These are phyloP conservation scores for Azorinus chamasolen DNA, from an alignment of 2,888 invertebrate genomes.

Conservation along the genomic window DNA sequence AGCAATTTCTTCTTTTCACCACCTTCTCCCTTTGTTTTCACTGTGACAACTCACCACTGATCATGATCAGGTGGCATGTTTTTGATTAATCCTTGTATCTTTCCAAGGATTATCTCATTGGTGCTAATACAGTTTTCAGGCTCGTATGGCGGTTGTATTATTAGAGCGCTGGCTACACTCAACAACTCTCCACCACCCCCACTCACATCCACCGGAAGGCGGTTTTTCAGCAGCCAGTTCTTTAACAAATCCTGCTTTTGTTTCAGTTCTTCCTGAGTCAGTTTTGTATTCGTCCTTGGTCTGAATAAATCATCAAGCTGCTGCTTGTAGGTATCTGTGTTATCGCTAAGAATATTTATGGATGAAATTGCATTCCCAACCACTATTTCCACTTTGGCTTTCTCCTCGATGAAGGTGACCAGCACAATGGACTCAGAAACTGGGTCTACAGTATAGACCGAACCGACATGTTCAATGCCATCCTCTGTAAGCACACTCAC, in stretches of 20 bases:
- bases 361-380: constrained; percentile 78
- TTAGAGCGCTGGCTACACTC: constrained; percentile 81
- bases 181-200: constrained; percentile 75
- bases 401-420: constrained; percentile 66
- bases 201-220: constrained; percentile 80
- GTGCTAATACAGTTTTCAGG: constrained; percentile 83
- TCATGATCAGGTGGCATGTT: constrained; percentile 84
- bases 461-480: constrained; percentile 77
- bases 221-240: constrained; percentile 83
- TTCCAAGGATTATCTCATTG: constrained; percentile 86
- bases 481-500: constrained; percentile 79
- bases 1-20: too few species aligned
- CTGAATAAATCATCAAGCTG: constrained; percentile 76
- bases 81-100: constrained; percentile 84
- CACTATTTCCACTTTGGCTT: constrained; percentile 71
- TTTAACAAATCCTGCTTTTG: constrained; percentile 74
- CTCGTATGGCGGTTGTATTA: constrained; percentile 81
- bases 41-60: constrained; percentile 68
- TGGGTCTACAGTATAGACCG: constrained; percentile 85
- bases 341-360: constrained; percentile 73
- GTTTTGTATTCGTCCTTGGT: constrained; percentile 50
- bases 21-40: too few species aligned
- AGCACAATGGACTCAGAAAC: constrained; percentile 83
- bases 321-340: constrained; percentile 64
- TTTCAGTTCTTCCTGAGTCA: constrained; percentile 76